Percentiles rank a stretch among this genome's conserved stretches.
Evolutionary conservation across 2,888 invertebrate genomes (phyloP).

Genomic region (Calephelis perditalis): DNA sequence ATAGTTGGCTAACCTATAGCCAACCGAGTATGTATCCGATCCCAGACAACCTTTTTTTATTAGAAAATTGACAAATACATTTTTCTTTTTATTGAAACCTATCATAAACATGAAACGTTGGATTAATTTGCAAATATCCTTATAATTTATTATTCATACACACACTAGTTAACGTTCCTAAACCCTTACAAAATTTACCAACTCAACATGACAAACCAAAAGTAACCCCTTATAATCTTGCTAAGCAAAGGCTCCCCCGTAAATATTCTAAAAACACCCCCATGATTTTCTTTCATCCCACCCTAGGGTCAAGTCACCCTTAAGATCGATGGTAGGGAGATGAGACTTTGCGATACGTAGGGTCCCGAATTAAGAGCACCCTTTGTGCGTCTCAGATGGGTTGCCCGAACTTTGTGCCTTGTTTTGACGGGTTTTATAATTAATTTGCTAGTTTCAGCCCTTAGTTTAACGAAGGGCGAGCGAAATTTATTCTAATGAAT

Average conservation of each 20-base stretch:
- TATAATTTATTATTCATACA: constrained; percentile 20
- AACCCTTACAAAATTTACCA: constrained; percentile 32
- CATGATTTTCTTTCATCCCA: constrained; percentile 66
- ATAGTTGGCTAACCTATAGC: too few relatives aligned
- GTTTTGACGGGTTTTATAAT: constrained; percentile 77
- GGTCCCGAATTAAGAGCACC: constrained; percentile 61
- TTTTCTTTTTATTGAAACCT: too few relatives aligned
- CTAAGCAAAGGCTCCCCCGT: constrained; percentile 44
- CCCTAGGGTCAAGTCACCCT: constrained; percentile 72
- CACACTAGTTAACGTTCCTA: constrained; percentile 21
- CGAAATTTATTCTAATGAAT: constrained; percentile 56
- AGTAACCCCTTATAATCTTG: constrained; percentile 64
- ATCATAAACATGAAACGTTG: too few relatives aligned
- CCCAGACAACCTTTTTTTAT: too few relatives aligned
- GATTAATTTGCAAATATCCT: not conserved
- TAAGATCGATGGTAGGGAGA: constrained; percentile 77
- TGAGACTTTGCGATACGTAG: constrained; percentile 69
- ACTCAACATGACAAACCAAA: constrained; percentile 55
- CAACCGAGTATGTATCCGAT: too few relatives aligned
- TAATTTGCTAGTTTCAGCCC: constrained; percentile 74
- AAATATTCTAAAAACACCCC: constrained; percentile 40
- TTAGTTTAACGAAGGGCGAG: constrained; percentile 62
- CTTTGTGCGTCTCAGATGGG: constrained; percentile 72
- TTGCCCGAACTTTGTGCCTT: constrained; percentile 62
- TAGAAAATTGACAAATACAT: too few relatives aligned